phyloP scores from a whole-genome alignment of 2,797 vertebrate species.

The Delichon dasypus region DNA sequence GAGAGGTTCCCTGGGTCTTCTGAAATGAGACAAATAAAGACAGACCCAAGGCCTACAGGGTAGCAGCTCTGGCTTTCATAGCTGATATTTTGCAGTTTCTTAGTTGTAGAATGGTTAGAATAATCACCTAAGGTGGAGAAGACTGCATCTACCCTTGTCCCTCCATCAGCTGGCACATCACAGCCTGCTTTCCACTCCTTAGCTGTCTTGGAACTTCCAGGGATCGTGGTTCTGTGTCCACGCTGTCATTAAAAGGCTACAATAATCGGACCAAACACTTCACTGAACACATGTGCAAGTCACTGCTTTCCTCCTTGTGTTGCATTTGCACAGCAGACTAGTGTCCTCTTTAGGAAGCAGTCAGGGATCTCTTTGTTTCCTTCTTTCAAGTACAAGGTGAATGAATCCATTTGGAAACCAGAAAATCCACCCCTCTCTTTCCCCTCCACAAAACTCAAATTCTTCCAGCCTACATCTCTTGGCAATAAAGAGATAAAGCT shows the following conservation, averaged over 20 bases:
- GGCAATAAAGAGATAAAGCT: conserved; percentile 72
- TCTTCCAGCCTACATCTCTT: conserved; percentile 71
- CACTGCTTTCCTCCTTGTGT: neutral
- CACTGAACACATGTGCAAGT: neutral
- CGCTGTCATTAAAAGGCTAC: neutral
- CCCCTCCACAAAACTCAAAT: conserved; percentile 19
- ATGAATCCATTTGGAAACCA: conserved; percentile 77
- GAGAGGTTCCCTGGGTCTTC: neutral
- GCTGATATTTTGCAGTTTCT: neutral
- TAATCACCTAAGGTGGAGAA: neutral
- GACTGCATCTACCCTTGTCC: neutral
- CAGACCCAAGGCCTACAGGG: neutral
- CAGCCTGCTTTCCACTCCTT: neutral
- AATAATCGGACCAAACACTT: conserved; percentile 25
- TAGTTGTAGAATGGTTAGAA: neutral
- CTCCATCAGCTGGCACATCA: neutral
- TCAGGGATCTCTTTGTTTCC: conserved; percentile 63
- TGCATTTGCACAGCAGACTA: neutral
- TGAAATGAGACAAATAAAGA: neutral
- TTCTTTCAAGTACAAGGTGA: conserved; percentile 79
- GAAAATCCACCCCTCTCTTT: conserved; percentile 31
- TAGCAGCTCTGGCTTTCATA: neutral
- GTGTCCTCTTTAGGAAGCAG: neutral
- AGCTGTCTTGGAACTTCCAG: conserved; percentile 21
- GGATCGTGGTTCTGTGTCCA: neutral